Percentiles rank a stretch among this genome's conserved stretches.
phyloP scores from a whole-genome alignment of 2,888 invertebrate species.

The Nycteola revayana region DNA sequence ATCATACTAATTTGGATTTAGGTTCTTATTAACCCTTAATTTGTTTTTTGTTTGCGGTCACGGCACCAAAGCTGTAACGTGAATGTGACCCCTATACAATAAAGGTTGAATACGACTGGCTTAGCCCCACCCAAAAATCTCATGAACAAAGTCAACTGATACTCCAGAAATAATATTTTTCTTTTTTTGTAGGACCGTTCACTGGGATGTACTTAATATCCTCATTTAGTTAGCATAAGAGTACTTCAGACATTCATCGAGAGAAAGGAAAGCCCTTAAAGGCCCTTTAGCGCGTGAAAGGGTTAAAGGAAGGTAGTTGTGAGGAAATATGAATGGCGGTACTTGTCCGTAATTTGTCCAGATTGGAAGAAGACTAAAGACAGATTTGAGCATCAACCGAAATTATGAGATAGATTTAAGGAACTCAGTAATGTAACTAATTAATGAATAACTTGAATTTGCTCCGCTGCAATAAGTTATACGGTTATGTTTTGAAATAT shows the following conservation, averaged over 20 bases:
- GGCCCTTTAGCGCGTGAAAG: constrained; percentile 5
- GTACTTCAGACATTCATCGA: constrained; percentile 25
- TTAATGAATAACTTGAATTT: too few relatives aligned
- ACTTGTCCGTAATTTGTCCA: not conserved
- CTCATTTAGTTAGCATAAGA: constrained; percentile 11
- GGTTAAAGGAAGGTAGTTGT: not conserved
- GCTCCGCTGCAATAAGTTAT: too few relatives aligned
- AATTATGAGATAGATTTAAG: too few relatives aligned
- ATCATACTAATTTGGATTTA: too few relatives aligned
- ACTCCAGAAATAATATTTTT: constrained; percentile 11
- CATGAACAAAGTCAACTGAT: constrained; percentile 13
- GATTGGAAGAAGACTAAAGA: not conserved
- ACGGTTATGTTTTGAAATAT: too few relatives aligned
- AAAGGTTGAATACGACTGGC: too few relatives aligned
- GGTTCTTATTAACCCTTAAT: too few relatives aligned
- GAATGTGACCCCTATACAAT: too few relatives aligned
- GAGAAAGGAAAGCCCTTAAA: constrained; percentile 23
- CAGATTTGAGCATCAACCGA: not conserved
- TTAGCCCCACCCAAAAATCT: constrained; percentile 16
- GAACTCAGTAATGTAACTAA: too few relatives aligned
- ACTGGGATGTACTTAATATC: constrained; percentile 13
- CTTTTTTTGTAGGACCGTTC: constrained; percentile 11
- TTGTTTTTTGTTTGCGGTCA: too few relatives aligned
- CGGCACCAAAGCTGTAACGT: too few relatives aligned
- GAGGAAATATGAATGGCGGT: too few relatives aligned